phyloP scores from a whole-genome alignment of 2,797 vertebrate species.

The Liparis tanakae region DNA sequence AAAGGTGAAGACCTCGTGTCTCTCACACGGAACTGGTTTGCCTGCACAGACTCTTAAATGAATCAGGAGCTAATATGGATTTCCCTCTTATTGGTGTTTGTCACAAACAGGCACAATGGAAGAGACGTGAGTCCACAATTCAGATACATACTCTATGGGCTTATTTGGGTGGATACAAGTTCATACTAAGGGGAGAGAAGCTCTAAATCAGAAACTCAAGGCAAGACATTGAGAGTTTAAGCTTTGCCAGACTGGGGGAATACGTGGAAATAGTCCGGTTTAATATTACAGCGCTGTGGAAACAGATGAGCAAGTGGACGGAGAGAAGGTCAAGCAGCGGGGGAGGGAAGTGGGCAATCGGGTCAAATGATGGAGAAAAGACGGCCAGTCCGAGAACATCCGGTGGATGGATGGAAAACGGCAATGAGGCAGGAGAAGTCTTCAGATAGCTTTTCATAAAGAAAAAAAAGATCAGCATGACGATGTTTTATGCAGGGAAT shows the following conservation, averaged over 20 bases:
- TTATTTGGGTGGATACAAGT: not conserved
- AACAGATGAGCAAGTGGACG: not conserved
- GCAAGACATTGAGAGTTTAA: not conserved
- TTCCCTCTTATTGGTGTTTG: not conserved
- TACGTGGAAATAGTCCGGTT: not conserved
- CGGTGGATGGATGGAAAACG: not conserved
- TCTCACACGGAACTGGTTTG: not conserved
- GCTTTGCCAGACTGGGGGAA: not conserved
- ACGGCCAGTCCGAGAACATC: not conserved
- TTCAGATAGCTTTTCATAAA: too few species aligned
- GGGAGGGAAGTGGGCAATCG: not conserved
- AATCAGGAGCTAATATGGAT: not conserved
- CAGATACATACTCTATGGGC: too few species aligned
- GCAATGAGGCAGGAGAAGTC: too few species aligned
- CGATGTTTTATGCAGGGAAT: not conserved
- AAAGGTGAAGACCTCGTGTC: constrained; percentile 2
- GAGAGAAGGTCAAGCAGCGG: not conserved
- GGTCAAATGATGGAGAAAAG: not conserved
- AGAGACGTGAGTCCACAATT: not conserved
- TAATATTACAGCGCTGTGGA: not conserved
- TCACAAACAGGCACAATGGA: constrained; percentile 1
- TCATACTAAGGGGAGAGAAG: not conserved
- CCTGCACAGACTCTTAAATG: too few species aligned
- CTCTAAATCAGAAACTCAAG: not conserved
- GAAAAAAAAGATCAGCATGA: not conserved